phyloP scores from a whole-genome alignment of 2,113 vertebrate genomes.

The Gambusia holbrooki region DNA sequence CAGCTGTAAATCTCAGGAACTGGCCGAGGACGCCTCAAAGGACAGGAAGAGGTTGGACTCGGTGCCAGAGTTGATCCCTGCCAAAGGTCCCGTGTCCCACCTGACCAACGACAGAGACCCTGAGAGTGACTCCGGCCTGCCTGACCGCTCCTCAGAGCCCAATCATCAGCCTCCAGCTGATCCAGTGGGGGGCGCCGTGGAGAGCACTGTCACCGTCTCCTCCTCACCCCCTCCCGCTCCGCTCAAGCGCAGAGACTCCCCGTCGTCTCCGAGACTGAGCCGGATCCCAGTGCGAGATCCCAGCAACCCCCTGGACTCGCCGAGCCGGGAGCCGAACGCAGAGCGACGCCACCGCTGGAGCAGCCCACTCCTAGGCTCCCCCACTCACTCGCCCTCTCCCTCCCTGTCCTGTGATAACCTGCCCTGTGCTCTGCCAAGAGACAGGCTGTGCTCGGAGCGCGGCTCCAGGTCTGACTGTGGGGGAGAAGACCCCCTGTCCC shows the following conservation, averaged over 20 bases:
- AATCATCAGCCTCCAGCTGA: slow-evolving; percentile 72
- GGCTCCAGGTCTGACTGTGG: slow-evolving; percentile 83
- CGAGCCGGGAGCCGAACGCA: slow-evolving; percentile 82
- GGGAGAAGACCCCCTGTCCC: slow-evolving; percentile 86
- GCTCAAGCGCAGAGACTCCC: slow-evolving; percentile 65
- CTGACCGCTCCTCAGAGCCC: slow-evolving; percentile 75
- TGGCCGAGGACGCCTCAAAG: slow-evolving; percentile 50
- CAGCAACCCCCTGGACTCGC: slow-evolving; percentile 83
- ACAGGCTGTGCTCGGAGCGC: slow-evolving; percentile 88
- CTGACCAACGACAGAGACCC: slow-evolving; percentile 72
- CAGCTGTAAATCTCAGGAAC: slow-evolving; percentile 39
- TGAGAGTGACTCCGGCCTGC: slow-evolving; percentile 79
- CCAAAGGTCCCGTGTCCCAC: slow-evolving; percentile 42
- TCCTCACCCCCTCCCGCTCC: slow-evolving; percentile 63
- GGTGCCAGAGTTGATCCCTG: slow-evolving; percentile 77
- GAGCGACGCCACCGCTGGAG: slow-evolving; percentile 92
- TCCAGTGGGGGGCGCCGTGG: slow-evolving; percentile 58
- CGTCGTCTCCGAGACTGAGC: slow-evolving; percentile 84
- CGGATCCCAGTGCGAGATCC: slow-evolving; percentile 93
- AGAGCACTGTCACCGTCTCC: slow-evolving; percentile 65
- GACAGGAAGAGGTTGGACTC: slow-evolving; percentile 61
- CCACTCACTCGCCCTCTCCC: slow-evolving; percentile 82
- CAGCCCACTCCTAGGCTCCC: slow-evolving; percentile 88
- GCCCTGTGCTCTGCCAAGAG: slow-evolving; percentile 85
- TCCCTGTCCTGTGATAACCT: slow-evolving; percentile 89